phyloP scores from a whole-genome alignment of 2,797 vertebrate genomes.

The Lagorchestes hirsutus region DNA sequence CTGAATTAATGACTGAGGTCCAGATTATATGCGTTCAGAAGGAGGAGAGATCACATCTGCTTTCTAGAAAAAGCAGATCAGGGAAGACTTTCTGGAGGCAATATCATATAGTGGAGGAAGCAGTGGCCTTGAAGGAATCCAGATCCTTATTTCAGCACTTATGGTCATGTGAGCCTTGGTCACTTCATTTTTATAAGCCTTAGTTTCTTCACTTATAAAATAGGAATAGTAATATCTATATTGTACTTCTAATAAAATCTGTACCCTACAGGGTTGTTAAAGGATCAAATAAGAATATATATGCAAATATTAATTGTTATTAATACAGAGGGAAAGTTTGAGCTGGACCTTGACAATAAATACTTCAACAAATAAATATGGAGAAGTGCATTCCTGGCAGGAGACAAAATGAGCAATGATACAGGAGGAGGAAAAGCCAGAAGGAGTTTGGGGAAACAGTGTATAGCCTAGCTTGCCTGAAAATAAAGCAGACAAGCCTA shows the following conservation, averaged over 20 bases:
- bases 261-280: background rate
- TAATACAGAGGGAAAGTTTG: background rate
- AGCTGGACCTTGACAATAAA: background rate
- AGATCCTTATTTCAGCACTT: background rate
- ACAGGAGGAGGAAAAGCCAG: background rate
- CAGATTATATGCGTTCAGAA: background rate
- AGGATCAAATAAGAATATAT: background rate
- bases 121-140: background rate
- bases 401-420: background rate
- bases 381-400: background rate
- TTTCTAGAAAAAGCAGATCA: background rate
- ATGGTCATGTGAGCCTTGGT: background rate
- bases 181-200: background rate
- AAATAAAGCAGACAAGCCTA: background rate
- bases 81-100: background rate
- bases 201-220: background rate
- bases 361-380: background rate
- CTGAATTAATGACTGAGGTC: background rate
- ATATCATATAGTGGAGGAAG: background rate
- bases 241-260: background rate
- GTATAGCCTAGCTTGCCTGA: background rate
- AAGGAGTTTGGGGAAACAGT: background rate
- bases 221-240: background rate
- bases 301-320: background rate
- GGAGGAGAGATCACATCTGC: background rate